phyloP scores from a whole-genome alignment of 2,888 invertebrate genomes.

The Cryptus viduatorius region DNA sequence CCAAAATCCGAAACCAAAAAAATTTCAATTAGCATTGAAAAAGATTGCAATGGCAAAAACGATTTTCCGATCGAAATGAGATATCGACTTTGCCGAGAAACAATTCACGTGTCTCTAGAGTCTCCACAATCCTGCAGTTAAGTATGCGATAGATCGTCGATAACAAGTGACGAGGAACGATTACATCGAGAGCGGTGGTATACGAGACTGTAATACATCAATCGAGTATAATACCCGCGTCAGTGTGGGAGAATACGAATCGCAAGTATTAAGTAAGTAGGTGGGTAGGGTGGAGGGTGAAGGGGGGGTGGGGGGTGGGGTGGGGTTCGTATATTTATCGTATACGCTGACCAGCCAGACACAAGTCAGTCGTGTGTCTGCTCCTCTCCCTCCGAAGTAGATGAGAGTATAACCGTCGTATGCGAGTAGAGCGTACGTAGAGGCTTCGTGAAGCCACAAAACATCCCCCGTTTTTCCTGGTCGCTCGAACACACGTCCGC shows the following conservation, averaged over 20 bases:
- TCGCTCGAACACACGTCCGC: constrained; percentile 71
- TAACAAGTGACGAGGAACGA: constrained; percentile 75
- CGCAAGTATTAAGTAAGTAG: constrained; percentile 77
- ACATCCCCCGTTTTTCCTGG: constrained; percentile 76
- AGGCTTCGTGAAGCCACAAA: constrained; percentile 83
- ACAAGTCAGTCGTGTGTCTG: constrained; percentile 43
- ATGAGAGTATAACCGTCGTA: constrained; percentile 48
- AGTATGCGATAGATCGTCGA: constrained; percentile 55
- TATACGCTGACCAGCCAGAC: constrained; percentile 56
- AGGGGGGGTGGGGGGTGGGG: constrained; percentile 71
- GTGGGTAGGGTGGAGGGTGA: constrained; percentile 67
- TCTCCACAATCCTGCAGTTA: not conserved
- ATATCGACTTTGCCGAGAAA: not conserved
- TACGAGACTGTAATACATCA: constrained; percentile 32
- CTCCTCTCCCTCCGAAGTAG: constrained; percentile 36
- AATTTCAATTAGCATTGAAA: not conserved
- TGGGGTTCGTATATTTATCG: constrained; percentile 53
- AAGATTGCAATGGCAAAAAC: not conserved
- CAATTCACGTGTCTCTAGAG: not conserved
- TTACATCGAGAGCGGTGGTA: constrained; percentile 23
- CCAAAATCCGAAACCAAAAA: too few species aligned
- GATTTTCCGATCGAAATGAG: not conserved
- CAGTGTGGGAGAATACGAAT: constrained; percentile 65
- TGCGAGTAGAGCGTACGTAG: constrained; percentile 56
- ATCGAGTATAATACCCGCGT: constrained; percentile 32